Conservation (phyloP, 2,113 vertebrate genomes). For the Mixornis gularis region DNA sequence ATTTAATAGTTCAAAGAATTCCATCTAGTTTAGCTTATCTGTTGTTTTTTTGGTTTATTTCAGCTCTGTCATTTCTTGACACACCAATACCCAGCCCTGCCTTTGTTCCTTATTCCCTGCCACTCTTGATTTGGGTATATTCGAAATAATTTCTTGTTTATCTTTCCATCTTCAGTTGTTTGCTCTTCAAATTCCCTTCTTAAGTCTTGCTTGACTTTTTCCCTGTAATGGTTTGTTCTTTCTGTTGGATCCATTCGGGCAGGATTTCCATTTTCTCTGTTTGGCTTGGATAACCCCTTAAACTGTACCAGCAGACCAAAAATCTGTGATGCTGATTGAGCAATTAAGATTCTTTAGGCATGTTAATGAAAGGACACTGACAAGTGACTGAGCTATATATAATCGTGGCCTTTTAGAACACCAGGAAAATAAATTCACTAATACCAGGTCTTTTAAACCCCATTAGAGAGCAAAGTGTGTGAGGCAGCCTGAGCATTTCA, state of each 20-base stretch:
- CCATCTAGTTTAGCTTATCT: not conserved
- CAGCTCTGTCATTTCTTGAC: not conserved
- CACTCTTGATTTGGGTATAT: not conserved
- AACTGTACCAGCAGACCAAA: conserved; percentile 1
- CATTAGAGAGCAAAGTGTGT: conserved; percentile 32
- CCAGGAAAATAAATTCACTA: conserved; percentile 43
- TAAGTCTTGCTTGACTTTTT: not conserved
- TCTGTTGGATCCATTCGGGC: not conserved
- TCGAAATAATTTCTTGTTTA: conserved; percentile 3
- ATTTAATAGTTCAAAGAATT: not conserved
- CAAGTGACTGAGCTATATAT: conserved; percentile 42
- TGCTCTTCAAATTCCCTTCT: conserved; percentile 10
- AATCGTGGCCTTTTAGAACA: conserved; percentile 39
- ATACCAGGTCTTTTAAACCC: conserved; percentile 35
- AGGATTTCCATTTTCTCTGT: conserved; percentile 25
- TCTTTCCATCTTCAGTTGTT: not conserved
- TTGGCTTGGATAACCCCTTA: conserved; percentile 49
- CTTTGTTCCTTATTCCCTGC: not conserved
- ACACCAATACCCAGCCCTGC: not conserved
- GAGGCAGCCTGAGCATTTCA: conserved; percentile 4
- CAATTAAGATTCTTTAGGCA: conserved; percentile 48
- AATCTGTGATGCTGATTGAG: conserved; percentile 33
- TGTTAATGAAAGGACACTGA: conserved; percentile 47
- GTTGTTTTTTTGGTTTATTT: not conserved
- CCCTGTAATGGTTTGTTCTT: not conserved